Conservation (phyloP, 2,888 invertebrate species). For the Physocephala rufipes region DNA sequence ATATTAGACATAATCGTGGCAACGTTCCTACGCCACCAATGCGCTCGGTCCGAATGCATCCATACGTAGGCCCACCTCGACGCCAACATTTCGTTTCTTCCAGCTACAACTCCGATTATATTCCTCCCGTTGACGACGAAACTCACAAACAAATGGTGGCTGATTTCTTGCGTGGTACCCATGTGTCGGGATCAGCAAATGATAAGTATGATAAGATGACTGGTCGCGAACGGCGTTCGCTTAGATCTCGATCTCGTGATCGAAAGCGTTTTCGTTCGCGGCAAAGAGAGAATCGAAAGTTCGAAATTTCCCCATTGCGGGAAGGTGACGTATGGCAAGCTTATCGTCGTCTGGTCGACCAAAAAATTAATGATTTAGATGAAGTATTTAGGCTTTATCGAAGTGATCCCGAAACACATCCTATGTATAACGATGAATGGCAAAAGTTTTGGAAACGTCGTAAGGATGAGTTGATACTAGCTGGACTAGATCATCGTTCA, state of each 20-base stretch:
- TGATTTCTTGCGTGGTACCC: constrained; percentile 55
- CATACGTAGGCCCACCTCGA: constrained; percentile 12
- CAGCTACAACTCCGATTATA: constrained; percentile 3
- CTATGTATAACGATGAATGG: constrained; percentile 86
- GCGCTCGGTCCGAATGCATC: background rate
- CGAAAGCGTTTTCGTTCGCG: constrained; percentile 39
- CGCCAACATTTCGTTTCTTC: background rate
- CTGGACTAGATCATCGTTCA: constrained; percentile 72
- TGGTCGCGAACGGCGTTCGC: constrained; percentile 44
- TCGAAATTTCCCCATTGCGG: constrained; percentile 55
- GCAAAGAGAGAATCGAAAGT: constrained; percentile 46
- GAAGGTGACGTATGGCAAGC: constrained; percentile 60
- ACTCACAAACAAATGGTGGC: constrained; percentile 61
- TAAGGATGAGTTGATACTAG: constrained; percentile 74
- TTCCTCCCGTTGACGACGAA: constrained; percentile 53
- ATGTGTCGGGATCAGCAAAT: constrained; percentile 34
- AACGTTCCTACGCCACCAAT: background rate
- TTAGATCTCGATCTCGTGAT: constrained; percentile 42
- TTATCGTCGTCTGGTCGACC: constrained; percentile 59
- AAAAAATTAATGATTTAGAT: constrained; percentile 54
- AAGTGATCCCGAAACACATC: constrained; percentile 86
- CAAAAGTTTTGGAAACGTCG: constrained; percentile 86
- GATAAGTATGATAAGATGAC: constrained; percentile 15
- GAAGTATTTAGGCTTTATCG: constrained; percentile 69
- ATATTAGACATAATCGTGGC: constrained; percentile 13